phyloP scores from a whole-genome alignment of 1,140 invertebrate species.

The Ips typographus region DNA sequence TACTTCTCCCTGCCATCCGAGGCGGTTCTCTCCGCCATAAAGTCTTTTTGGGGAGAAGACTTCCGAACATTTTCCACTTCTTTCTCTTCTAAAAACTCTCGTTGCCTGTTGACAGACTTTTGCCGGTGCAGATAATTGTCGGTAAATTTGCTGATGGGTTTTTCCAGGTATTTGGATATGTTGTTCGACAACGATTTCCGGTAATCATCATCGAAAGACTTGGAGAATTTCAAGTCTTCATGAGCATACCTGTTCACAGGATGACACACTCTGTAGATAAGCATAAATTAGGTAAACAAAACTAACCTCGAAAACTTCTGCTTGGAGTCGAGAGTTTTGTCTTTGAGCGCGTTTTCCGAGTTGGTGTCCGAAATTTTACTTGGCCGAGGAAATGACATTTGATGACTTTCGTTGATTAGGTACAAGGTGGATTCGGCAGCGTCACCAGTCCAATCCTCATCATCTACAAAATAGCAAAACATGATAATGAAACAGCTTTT shows the following conservation, averaged over 20 bases:
- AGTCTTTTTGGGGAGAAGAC: conserved; percentile 28
- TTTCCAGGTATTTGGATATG: conserved; percentile 41
- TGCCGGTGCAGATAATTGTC: conserved; percentile 45
- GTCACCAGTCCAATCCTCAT: conserved; percentile 52
- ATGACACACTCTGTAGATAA: not conserved
- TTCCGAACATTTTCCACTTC: conserved; percentile 28
- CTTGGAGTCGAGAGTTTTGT: conserved; percentile 35
- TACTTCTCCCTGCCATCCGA: conserved; percentile 30
- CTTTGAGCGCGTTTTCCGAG: conserved; percentile 19
- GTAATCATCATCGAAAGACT: conserved; percentile 29
- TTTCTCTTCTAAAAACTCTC: conserved; percentile 11
- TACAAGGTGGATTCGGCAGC: conserved; percentile 48
- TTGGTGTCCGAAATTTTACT: conserved; percentile 12
- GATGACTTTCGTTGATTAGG: conserved; percentile 43
- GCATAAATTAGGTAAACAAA: too few species aligned
- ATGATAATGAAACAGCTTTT: too few species aligned
- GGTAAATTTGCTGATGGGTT: conserved; percentile 40
- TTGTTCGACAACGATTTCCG: conserved; percentile 21
- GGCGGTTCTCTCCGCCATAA: conserved; percentile 13
- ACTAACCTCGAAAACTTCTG: conserved; percentile 40
- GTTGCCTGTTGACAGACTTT: conserved; percentile 40
- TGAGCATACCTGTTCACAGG: conserved; percentile 19
- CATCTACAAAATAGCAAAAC: conserved; percentile 33
- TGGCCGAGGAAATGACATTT: conserved; percentile 42
- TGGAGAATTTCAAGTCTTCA: conserved; percentile 36